Evolutionary conservation across 1,140 invertebrate genomes (phyloP), one percentile per base, ranked within the genome.

Genomic region (Dinoponera quadriceps): DNA sequence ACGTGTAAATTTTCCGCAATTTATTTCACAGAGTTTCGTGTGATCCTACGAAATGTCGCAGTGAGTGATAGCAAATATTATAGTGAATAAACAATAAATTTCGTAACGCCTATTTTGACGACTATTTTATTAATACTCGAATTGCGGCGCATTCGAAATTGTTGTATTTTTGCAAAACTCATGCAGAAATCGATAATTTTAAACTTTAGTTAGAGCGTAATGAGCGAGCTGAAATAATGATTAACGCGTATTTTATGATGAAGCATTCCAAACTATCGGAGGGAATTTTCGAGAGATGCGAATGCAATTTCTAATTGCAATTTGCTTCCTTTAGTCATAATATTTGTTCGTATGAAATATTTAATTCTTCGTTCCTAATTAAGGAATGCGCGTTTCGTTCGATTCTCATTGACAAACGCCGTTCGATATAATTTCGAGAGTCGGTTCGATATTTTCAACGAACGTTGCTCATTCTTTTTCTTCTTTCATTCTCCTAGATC

Each of bases 281-380:
- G 20, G 55, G 33, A 44, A 3, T 11, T 59, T 80, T 44, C 14
- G 16, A 22, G 9, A 33, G 27, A 48, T 22, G 22, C 14, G 2
- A 33, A 55, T 68, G 20, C 22, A 38, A 69, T 16, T 16, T 65
- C 22, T 62, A 66, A 16, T 29, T 59, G 27, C 33, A 66, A 38
- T 77, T 33, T 29, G 65, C 75, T 48, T 80, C 57, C 62, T 66
- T 80, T 69, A 68, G 18, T 68, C 33, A 80, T 68, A 69, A 71
- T 80, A 80, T 71, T 71, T 80, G 33, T 80, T 80, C 22, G 33
- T 71, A 80, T 71, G 51, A 69, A 71, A 71, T 71, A 69, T 71
- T 69, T 59, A n/a, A 80, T 80, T 80, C 33, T 33, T 59, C 51
- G 9, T 29, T 9, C 11, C 9, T 44, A 44, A 9, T 59, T 16